Conservation (phyloP, 2,113 vertebrate species). For the Euleptes europaea region DNA sequence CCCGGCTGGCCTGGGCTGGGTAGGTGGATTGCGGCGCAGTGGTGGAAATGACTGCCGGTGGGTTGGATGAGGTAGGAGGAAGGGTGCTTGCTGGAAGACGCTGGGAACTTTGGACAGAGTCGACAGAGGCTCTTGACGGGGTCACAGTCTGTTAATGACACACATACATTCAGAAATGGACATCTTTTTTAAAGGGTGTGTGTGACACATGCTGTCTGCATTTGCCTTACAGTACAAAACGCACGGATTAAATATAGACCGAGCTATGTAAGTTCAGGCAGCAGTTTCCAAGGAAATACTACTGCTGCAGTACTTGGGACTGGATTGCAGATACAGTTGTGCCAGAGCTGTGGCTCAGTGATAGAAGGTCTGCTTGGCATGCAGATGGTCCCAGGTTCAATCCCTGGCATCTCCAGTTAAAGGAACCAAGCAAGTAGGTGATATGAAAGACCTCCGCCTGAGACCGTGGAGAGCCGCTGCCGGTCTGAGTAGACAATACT, state of each 20-base stretch:
- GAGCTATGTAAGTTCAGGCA: not conserved
- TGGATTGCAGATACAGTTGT: not conserved
- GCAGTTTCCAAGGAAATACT: not conserved
- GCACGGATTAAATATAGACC: rapidly evolving
- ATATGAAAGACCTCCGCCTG: too few relatives aligned
- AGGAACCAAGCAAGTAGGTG: too few relatives aligned
- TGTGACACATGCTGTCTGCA: not conserved
- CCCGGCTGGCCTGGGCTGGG: constrained; percentile 78
- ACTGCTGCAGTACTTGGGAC: not conserved
- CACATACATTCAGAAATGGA: not conserved
- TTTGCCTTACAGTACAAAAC: not conserved
- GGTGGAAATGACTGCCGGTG: constrained; percentile 71
- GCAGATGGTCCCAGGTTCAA: too few relatives aligned
- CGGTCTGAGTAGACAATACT: too few relatives aligned
- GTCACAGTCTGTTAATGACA: constrained; percentile 80
- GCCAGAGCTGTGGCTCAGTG: not conserved
- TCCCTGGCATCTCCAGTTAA: too few relatives aligned
- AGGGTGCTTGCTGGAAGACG: constrained; percentile 79
- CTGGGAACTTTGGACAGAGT: constrained; percentile 81
- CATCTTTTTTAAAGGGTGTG: not conserved
- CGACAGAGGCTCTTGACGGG: constrained; percentile 81
- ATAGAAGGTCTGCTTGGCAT: too few relatives aligned
- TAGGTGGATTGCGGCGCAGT: constrained; percentile 74
- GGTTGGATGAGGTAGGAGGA: constrained; percentile 75
- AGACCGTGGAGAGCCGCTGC: too few relatives aligned